Base-by-base conservation (phyloP, 1,140 invertebrate species). In the Manduca sexta region DNA sequence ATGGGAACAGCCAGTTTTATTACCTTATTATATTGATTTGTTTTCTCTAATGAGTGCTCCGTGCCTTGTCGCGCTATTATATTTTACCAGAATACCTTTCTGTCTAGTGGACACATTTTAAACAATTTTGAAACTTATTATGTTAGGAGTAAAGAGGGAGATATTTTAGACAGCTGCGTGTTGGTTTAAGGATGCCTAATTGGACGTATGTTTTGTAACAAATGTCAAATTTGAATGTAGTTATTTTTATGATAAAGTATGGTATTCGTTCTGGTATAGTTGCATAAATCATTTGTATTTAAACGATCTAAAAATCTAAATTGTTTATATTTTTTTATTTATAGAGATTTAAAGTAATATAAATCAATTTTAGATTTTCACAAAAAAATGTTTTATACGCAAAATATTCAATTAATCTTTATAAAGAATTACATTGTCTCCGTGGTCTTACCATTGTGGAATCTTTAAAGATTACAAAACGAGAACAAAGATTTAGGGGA, bases 1-100 rank as follows among this genome's bases (percentile, higher is more conserved):
- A 76, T 76, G 56, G 58, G 68, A 71, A 69, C 55, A 66, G 56
- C 64, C 63, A 61, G 39, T 63, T 78, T 80, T 80, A 80, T 78
- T 69, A 66, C 67, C 74, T 78, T 74, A 80, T 80, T 81, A 78
- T 74, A 67, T 74, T 81, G 73, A 81, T 81, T 78, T 81, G 74
- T 78, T 78, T 81, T 74, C 62, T 65, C 63, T 78, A 81, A 81
- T 81, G 73, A 81, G 69, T 61, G 52, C 51, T 55, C 56, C 60
- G 59, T 60, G 61, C 51, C 63, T 61, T 60, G 52, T 52, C 53
- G 60, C 57, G 60, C 65, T 67, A 66, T 71, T 67, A 66, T 26
- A 26, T 42, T 12, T 37, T 21, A 47, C 56, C 42, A 61, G 38
- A 17, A 18, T 33, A 37, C 21, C 43, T 26, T 44, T 31, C 33